These are phyloP conservation scores for Crocuta crocuta DNA, from an alignment of 2,113 vertebrate genomes.

Conservation along the genomic window DNA sequence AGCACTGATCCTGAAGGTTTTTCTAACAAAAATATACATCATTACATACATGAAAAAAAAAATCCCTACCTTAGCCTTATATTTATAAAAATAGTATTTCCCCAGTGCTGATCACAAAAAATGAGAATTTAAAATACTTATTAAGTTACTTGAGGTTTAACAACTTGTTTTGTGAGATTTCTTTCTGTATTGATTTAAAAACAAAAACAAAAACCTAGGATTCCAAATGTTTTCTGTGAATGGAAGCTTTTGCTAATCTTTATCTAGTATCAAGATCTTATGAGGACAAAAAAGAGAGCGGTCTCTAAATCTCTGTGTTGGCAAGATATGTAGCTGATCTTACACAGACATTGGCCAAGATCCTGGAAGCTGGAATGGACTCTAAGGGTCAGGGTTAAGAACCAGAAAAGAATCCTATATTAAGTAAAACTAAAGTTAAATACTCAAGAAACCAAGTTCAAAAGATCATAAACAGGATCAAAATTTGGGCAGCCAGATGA, in stretches of 20 bases:
- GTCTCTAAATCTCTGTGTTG: background rate
- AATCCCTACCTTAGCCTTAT: background rate
- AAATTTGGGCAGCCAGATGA: background rate
- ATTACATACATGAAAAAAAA: background rate
- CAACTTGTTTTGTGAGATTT: constrained; percentile 33
- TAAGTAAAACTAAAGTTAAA: background rate
- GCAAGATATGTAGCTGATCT: background rate
- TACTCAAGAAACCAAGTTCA: background rate
- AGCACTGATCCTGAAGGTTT: background rate
- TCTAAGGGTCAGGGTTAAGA: background rate
- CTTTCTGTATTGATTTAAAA: background rate
- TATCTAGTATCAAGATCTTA: background rate
- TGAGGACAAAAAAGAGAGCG: background rate
- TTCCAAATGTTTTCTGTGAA: constrained; percentile 22
- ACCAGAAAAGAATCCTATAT: background rate
- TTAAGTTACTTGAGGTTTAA: background rate
- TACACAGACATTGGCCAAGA: background rate
- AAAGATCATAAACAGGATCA: background rate
- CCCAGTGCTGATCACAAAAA: background rate
- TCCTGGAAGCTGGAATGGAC: background rate
- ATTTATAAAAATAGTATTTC: constrained; percentile 39
- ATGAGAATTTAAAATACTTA: background rate
- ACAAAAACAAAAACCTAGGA: background rate
- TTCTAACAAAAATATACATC: constrained; percentile 41
- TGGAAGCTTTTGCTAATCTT: constrained; percentile 3